Evolutionary conservation across 2,797 vertebrate species (phyloP).

Genomic region (Fratercula arctica): DNA sequence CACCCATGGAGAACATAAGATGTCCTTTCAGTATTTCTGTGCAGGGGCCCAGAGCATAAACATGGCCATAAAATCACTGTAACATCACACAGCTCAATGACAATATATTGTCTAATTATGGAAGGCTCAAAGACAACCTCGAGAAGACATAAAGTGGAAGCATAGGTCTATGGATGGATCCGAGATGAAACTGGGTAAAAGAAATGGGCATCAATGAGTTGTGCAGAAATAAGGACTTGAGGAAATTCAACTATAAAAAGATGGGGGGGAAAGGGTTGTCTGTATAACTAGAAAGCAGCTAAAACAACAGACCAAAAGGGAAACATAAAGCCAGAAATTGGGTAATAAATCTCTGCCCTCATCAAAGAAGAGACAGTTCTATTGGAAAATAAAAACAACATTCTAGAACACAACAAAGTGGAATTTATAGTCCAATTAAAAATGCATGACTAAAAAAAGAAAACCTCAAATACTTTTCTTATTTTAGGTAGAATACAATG

Average conservation of each 20-base stretch:
- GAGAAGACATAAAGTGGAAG: not conserved
- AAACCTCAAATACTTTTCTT: not conserved
- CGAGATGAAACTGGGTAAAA: not conserved
- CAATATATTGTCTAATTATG: not conserved
- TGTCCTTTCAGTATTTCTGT: not conserved
- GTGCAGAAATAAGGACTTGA: not conserved
- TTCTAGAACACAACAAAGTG: conserved; percentile 20
- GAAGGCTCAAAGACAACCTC: not conserved
- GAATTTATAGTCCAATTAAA: conserved; percentile 61
- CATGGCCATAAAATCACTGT: not conserved
- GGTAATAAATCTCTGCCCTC: conserved; percentile 61
- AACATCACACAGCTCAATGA: not conserved
- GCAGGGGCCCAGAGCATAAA: not conserved
- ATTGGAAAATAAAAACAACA: conserved; percentile 69
- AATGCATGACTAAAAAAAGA: not conserved
- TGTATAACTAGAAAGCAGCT: conserved; percentile 18
- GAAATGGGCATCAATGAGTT: not conserved
- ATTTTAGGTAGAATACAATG: not conserved
- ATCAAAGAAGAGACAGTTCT: conserved; percentile 58
- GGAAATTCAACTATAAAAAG: conserved; percentile 3
- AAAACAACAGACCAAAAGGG: conserved; percentile 44
- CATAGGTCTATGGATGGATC: not conserved
- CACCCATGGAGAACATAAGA: no score
- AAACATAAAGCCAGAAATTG: conserved; percentile 56
- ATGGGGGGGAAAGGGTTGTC: not conserved